These are phyloP conservation scores for Istiophorus platypterus DNA, from an alignment of 2,113 vertebrate genomes.

Conservation along the genomic window DNA sequence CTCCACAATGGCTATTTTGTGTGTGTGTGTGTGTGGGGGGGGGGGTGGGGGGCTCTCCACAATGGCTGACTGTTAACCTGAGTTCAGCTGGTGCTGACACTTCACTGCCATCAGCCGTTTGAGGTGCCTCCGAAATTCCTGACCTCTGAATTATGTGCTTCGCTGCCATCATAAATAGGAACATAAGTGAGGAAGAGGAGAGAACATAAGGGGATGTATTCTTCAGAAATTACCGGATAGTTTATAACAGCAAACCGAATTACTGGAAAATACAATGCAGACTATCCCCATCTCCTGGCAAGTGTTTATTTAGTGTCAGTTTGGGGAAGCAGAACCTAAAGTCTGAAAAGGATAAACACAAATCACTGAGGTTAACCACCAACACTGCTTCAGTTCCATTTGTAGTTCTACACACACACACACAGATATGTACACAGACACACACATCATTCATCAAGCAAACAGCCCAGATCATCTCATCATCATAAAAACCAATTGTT, in stretches of 20 bases:
- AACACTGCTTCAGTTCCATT: conserved; percentile 46
- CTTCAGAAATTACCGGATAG: conserved; percentile 44
- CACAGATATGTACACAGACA: conserved; percentile 2
- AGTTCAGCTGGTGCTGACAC: conserved; percentile 29
- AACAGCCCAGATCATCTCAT: conserved; percentile 40
- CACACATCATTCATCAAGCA: conserved; percentile 42
- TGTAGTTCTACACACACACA: conserved; percentile 9
- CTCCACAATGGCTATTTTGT: too few relatives aligned
- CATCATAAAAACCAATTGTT: conserved; percentile 35
- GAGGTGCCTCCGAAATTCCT: conserved; percentile 5
- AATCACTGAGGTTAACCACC: conserved; percentile 51
- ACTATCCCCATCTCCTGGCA: conserved; percentile 53
- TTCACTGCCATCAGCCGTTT: conserved; percentile 18
- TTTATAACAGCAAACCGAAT: conserved; percentile 47
- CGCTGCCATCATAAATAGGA: conserved; percentile 53
- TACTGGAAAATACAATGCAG: conserved; percentile 62
- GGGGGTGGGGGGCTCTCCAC: conserved; percentile 23
- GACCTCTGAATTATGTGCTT: conserved; percentile 39
- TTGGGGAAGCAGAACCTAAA: conserved; percentile 43
- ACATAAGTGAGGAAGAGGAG: conserved; percentile 17
- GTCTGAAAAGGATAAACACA: conserved; percentile 55
- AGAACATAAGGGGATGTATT: conserved; percentile 40
- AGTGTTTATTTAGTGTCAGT: conserved; percentile 67
- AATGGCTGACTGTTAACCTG: conserved; percentile 25
- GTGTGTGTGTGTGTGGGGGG: too few relatives aligned